Evolutionary conservation across 2,797 vertebrate genomes (phyloP).

Genomic region (Molossus molossus): DNA sequence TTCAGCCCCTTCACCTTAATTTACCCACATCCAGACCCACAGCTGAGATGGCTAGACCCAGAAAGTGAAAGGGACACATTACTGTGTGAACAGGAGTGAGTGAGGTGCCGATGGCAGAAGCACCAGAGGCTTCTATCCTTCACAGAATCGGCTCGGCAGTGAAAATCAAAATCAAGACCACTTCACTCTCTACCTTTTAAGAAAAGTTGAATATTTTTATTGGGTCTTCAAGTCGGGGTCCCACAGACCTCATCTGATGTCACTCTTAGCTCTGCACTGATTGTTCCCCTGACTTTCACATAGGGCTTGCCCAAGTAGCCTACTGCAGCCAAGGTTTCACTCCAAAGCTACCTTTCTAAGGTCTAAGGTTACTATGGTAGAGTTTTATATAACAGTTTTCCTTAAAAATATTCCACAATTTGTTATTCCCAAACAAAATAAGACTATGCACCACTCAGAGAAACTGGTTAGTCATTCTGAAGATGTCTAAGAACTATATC

Average conservation of each 20-base stretch:
- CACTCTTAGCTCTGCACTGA: conserved; percentile 75
- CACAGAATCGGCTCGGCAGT: conserved; percentile 85
- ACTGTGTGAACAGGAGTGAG: conserved; percentile 76
- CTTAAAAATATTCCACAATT: conserved; percentile 90
- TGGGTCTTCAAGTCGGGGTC: conserved; percentile 79
- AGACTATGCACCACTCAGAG: conserved; percentile 90
- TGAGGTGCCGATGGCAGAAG: conserved; percentile 66
- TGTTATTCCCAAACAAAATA: conserved; percentile 88
- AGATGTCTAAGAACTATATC: conserved; percentile 84
- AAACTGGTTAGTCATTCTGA: conserved; percentile 85
- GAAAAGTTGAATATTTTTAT: conserved; percentile 75
- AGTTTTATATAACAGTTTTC: conserved; percentile 88
- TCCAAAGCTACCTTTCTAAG: conserved; percentile 88
- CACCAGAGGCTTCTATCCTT: conserved; percentile 78
- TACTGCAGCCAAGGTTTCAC: conserved; percentile 85
- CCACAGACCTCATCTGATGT: conserved; percentile 63
- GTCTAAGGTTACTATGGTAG: conserved; percentile 87
- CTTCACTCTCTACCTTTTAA: conserved; percentile 74
- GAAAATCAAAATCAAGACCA: conserved; percentile 83
- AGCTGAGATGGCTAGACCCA: conserved; percentile 63
- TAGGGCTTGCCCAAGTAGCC: conserved; percentile 69
- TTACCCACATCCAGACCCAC: conserved; percentile 68
- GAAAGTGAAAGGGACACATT: conserved; percentile 61
- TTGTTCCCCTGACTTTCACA: conserved; percentile 60
- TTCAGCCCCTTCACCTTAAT: conserved; percentile 78